Base-by-base conservation (phyloP, 1,140 invertebrate genomes). In the Bombus pyrosoma region DNA sequence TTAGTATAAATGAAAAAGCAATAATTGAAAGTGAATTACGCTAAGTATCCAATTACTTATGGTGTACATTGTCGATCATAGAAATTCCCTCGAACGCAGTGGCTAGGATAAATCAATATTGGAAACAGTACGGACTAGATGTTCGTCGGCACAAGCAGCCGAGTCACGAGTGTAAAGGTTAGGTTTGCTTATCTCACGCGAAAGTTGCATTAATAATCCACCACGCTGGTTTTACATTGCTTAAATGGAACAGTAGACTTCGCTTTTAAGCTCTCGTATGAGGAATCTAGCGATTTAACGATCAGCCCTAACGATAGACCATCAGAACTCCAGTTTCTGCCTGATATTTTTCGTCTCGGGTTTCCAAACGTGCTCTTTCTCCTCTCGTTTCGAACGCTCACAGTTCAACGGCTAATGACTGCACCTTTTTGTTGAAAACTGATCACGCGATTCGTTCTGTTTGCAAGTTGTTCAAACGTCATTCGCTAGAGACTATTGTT, bases 181-280 rank as follows among this genome's bases (percentile, higher is more conserved):
- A 86, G 72, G 66, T 28, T 25, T 25, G 62, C 73, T 86, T 83
- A 83, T 86, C 85, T 86, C 85, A 86, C 85, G 85, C 85, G 85
- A 86, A 71, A 72, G 25, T 22, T 66, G 66, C 81, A 82, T 86
- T 86, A 86, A 86, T 86, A 86, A 86, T 77, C 62, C 73, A 69
- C 71, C 39, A 10, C 34, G 28, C 39, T 53, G 59, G 39, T 62
- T 57, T n/a, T 25, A 37, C 68, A 37, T 47, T 73, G 68, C 43
- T 85, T 37, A 74, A 74, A 47, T 85, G 57, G 78, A 74, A 85
- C 69, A 68, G 41, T 22, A 25, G 39, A 39, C 64, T 32, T 68
- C 47, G 78, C 28, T 72, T 85, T 81, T 68, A 32, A 37, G 69
- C 57, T 37, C 32, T 15, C 15, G 34, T n/a, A 41, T 15, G 32